Base-by-base conservation (phyloP, 2,888 invertebrate genomes). In the Atethmia centrago region DNA sequence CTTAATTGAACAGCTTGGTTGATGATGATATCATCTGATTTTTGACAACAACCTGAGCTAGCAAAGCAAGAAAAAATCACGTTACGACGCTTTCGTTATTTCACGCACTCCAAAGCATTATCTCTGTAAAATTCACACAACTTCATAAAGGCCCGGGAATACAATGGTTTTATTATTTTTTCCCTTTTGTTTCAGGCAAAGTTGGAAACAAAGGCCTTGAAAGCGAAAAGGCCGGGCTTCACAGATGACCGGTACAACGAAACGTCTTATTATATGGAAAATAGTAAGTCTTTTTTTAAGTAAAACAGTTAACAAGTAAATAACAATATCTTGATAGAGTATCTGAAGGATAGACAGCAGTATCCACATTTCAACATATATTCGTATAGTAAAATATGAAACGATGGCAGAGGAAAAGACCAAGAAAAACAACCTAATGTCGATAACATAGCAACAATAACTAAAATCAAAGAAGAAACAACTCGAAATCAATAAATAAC, bases 241-340 rank as follows among this genome's bases (percentile, higher is more conserved):
- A 98, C 98, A 53, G 98, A 99, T 95, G 98, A 99, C 93, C 97
- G 98, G 88, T 99, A 99, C 97, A 98, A 98, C 95, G 99, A 99
- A 96, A 99, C 99, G 31, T 98, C 99, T 72, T 99, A 99, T 95
- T 99, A 99, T 95, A 98, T 98, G 90, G 99, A 99, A 97, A 99
- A 99, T 97, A 98, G 99, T 99, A 94, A 97, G 97, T 95, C 3
- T 31, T 47, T 31, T 47, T 45, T 49, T 3, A 51, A 45, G 31
- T 53, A 53, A 12, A 42, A 12, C 31, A 3, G 12, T 51, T 0
- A 66, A 49, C 21, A 49, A 40, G 21, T 61, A 21, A 62, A 25
- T 12, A 45, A 21, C 28, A 14, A 63, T 28, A 28, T 28, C 8
- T 28, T 28, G 45, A 28, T 31, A 28, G 14, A 28, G 14, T 14